Base-by-base conservation (phyloP, 2,888 invertebrate genomes). In the Buathra laborator region DNA sequence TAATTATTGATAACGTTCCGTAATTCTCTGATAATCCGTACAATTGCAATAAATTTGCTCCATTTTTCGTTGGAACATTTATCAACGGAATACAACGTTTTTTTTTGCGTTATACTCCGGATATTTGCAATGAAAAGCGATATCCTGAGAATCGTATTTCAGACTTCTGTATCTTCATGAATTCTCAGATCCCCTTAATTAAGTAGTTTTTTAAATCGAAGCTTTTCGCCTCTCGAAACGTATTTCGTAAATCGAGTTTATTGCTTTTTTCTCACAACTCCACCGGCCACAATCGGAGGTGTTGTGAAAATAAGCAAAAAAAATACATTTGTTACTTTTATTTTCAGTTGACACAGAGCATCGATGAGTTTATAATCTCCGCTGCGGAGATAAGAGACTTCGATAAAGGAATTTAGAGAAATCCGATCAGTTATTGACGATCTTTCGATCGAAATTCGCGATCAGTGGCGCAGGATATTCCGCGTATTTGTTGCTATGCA, bases 401-500 rank as follows among this genome's bases (percentile, higher is more conserved):
- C 32, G 62, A 62, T 62, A 56, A 56, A 19, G 56, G 3, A 19
- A 56, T 24, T 24, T n/a, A 5, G 14, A 14, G 14, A 29, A 32
- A 29, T 6, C 14, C 62, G 29, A 29, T 62, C 29, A 32, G 62
- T 62, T 62, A 9, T 62, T 32, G 62, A 12, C 32, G 59, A 56
- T 56, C 56, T 4, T 14, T 59, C 19, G 10, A 29, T 32, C 6
- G 62, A 24, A 62, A 5, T 1, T 32, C 37, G 6, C 32, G 32
- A 62, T 62, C 14, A 62, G 62, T 62, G 14, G 12, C 62, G 5
- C 2, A 62, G 29, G 2, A 5, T 62, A 62, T 29, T 7, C 6
- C 24, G 29, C 24, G 29, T 62, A 62, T n/a, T 62, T 62, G 66
- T 44, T 70, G 66, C 24, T 53, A 64, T 62, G 72, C 7, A 7